Evolutionary conservation across 2,113 vertebrate species (phyloP).

Genomic region (Clupea harengus): DNA sequence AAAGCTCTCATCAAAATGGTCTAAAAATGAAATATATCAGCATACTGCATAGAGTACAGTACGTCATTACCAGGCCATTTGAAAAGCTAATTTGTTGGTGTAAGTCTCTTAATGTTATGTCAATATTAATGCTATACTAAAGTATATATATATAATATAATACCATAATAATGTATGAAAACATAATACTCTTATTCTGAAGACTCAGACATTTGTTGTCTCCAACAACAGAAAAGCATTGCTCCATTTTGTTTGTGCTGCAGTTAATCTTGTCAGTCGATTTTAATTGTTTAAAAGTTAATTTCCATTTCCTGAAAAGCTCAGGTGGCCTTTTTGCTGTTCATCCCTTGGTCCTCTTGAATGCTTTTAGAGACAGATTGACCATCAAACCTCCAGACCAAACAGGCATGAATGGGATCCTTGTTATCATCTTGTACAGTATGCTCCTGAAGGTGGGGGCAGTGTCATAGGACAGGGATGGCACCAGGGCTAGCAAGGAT

Average conservation of each 20-base stretch:
- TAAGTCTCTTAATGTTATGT: too few relatives aligned
- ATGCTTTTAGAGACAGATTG: too few relatives aligned
- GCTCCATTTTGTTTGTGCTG: too few relatives aligned
- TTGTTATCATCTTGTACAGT: neutral
- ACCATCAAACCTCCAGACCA: neutral
- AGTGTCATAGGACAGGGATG: neutral
- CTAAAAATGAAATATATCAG: neutral
- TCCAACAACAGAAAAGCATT: too few relatives aligned
- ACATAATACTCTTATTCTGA: too few relatives aligned
- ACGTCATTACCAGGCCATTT: neutral
- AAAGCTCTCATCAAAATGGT: neutral
- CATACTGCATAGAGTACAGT: neutral
- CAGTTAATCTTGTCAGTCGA: too few relatives aligned
- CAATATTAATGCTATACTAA: too few relatives aligned
- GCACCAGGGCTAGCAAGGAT: neutral
- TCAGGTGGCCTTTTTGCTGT: neutral
- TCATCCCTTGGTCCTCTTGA: neutral
- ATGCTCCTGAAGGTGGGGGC: neutral
- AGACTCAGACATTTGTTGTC: too few relatives aligned
- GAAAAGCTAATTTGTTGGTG: neutral
- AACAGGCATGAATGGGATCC: neutral
- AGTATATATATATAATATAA: too few relatives aligned
- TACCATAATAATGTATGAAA: too few relatives aligned
- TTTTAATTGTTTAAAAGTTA: too few relatives aligned
- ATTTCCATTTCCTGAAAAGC: too few relatives aligned